Evolutionary conservation across 2,888 invertebrate species (phyloP).

Genomic region (Bombyx huttoni): DNA sequence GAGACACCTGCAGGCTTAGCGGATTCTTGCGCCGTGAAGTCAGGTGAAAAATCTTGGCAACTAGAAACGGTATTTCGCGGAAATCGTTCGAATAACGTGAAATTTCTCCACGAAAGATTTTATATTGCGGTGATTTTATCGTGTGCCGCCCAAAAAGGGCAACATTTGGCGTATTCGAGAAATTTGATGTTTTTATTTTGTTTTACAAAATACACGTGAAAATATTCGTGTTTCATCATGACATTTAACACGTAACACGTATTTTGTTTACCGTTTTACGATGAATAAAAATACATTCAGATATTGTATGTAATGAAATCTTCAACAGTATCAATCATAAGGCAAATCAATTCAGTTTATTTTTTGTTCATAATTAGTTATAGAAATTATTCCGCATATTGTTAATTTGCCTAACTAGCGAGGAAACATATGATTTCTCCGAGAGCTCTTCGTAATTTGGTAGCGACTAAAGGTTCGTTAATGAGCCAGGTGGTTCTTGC

Average conservation of each 20-base stretch:
- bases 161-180: not conserved
- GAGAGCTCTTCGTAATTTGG: conserved; percentile 21
- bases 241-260: not conserved
- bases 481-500: conserved; percentile 61
- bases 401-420: too few species aligned
- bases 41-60: conserved; percentile 7
- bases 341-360: too few species aligned
- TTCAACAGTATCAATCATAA: too few species aligned
- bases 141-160: not conserved
- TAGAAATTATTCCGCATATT: too few species aligned
- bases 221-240: not conserved
- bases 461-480: conserved; percentile 31
- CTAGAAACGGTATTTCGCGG: conserved; percentile 5
- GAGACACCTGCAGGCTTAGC: conserved; percentile 27
- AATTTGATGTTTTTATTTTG: too few species aligned
- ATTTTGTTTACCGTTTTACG: too few species aligned
- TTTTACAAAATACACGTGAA: too few species aligned
- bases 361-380: too few species aligned
- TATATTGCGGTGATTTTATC: not conserved
- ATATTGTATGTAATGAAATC: too few species aligned
- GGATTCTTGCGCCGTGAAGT: conserved; percentile 15
- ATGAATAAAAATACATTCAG: too few species aligned
- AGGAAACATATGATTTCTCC: conserved; percentile 1
- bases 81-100: not conserved
- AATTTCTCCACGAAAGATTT: not conserved